A percentile compares a stretch with the other conserved stretches of the same genome.
These are phyloP conservation scores for Spinus olivaceus DNA, from an alignment of 2,797 vertebrate species.

Conservation along the genomic window DNA sequence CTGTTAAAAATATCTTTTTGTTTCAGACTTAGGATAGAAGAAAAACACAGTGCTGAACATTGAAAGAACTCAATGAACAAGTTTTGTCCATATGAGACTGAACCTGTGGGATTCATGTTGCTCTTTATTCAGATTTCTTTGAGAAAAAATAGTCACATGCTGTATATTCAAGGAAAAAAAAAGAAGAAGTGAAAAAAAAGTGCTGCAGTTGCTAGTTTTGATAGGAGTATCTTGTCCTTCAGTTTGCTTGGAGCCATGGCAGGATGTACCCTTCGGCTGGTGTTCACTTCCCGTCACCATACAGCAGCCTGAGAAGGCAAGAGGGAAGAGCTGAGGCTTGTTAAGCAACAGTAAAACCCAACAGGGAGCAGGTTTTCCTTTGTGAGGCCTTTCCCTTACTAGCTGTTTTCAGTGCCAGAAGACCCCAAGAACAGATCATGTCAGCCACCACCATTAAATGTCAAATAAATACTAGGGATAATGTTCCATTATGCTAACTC, in stretches of 20 bases:
- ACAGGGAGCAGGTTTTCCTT: not conserved
- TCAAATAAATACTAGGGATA: not conserved
- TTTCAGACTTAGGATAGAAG: not conserved
- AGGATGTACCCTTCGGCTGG: fast-evolving
- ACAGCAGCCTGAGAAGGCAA: not conserved
- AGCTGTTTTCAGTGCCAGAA: not conserved
- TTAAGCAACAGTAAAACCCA: not conserved
- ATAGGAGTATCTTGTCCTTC: not conserved
- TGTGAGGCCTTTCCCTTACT: not conserved
- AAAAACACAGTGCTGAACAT: not conserved
- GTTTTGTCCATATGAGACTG: not conserved
- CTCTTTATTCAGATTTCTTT: not conserved
- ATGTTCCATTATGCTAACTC: not conserved
- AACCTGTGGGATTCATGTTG: not conserved
- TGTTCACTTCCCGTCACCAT: not conserved
- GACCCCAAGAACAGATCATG: not conserved
- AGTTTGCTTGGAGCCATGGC: not conserved
- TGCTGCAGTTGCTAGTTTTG: not conserved
- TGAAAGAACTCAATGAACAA: not conserved
- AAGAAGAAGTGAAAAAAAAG: not conserved
- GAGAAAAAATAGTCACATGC: not conserved
- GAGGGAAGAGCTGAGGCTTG: not conserved
- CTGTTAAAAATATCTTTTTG: not conserved
- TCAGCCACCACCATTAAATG: not conserved
- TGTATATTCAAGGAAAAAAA: not conserved